A percentile compares a stretch with the other conserved stretches of the same genome.
Evolutionary conservation across 2,113 vertebrate species (phyloP).

Genomic region (Sylvilagus bachmani): DNA sequence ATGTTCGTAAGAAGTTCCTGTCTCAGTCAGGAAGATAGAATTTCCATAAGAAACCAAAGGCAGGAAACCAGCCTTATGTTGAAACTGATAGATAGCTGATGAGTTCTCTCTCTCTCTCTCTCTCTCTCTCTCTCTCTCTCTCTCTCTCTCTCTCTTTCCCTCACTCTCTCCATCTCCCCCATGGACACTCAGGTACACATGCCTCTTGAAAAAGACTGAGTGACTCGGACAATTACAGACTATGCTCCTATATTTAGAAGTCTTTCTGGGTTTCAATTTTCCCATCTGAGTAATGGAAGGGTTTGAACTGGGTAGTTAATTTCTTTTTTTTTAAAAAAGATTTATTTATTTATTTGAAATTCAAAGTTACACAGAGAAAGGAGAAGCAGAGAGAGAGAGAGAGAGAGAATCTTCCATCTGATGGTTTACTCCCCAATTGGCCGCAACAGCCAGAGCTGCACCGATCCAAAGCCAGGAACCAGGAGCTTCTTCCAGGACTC

Average conservation of each 20-base stretch:
- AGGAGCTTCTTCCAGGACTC: too few relatives aligned
- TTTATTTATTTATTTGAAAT: too few relatives aligned
- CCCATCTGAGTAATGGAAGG: not conserved
- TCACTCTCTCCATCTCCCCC: not conserved
- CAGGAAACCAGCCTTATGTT: not conserved
- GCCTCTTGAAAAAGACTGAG: not conserved
- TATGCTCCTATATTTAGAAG: not conserved
- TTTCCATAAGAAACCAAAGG: not conserved
- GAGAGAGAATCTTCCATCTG: too few relatives aligned
- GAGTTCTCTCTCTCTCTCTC: not conserved
- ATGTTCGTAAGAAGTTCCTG: not conserved
- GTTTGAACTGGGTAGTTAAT: not conserved
- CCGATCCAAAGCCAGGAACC: too few relatives aligned
- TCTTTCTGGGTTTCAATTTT: not conserved
- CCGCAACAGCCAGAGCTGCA: too few relatives aligned
- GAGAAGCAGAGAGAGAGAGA: too few relatives aligned
- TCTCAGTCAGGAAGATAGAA: not conserved
- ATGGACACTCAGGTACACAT: not conserved
- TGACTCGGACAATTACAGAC: not conserved
- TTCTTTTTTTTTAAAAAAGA: too few relatives aligned
- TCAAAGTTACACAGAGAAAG: too few relatives aligned
- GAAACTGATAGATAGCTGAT: not conserved
- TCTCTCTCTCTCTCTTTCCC: not conserved
- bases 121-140: not conserved
- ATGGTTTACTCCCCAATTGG: too few relatives aligned